Evolutionary conservation across 2,797 vertebrate genomes (phyloP).

Genomic region (Cyprinella venusta): DNA sequence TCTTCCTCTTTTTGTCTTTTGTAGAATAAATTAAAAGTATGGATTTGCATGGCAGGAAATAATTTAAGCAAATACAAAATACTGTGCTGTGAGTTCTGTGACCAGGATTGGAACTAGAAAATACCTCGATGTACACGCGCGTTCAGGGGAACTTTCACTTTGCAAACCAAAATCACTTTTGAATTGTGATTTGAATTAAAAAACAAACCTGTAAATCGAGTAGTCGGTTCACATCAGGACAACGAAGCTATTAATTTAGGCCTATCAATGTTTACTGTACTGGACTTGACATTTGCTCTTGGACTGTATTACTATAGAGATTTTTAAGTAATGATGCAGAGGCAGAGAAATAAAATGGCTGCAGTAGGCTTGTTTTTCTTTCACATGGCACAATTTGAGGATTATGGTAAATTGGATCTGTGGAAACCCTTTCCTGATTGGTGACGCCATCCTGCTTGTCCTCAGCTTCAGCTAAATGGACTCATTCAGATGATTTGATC

Average conservation of each 20-base stretch:
- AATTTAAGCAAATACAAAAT: neutral
- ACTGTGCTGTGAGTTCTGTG: neutral
- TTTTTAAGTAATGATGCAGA: neutral
- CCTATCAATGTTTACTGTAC: neutral
- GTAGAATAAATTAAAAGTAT: neutral
- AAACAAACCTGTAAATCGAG: constrained; percentile 16
- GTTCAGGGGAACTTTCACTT: neutral
- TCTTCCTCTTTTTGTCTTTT: neutral
- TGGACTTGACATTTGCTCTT: neutral
- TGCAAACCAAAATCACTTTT: constrained; percentile 28
- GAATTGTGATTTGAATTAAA: neutral
- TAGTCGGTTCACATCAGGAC: constrained; percentile 24
- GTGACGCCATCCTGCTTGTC: neutral
- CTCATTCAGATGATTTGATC: constrained; percentile 24
- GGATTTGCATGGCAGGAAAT: neutral
- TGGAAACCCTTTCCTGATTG: neutral
- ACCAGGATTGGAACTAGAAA: neutral
- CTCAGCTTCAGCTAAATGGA: constrained; percentile 3
- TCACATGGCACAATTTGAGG: neutral
- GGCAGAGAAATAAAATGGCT: constrained; percentile 1
- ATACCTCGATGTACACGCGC: neutral
- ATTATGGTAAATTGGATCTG: neutral
- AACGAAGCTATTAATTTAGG: neutral
- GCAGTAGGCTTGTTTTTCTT: neutral
- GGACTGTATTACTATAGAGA: neutral